Evolutionary conservation across 2,113 vertebrate species (phyloP).

Genomic region (Pterocles gutturalis): DNA sequence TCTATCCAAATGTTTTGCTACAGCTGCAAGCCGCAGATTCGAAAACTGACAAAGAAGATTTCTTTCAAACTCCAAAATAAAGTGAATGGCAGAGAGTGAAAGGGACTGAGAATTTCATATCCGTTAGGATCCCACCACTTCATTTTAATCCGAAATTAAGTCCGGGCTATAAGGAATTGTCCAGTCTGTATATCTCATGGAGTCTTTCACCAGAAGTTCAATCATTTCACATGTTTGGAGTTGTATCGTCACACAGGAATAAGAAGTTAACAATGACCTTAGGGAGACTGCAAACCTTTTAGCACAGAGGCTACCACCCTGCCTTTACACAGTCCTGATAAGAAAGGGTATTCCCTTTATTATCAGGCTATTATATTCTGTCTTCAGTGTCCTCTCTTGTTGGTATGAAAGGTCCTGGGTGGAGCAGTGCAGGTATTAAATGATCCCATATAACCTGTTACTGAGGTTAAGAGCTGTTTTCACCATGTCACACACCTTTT

Average conservation of each 20-base stretch:
- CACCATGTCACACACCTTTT: background rate
- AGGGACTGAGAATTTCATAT: background rate
- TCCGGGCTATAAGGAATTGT: background rate
- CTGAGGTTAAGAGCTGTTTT: background rate
- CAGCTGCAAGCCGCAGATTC: background rate
- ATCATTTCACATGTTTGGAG: background rate
- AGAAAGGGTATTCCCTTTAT: background rate
- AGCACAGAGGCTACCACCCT: background rate
- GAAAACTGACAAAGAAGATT: slow-evolving; percentile 42
- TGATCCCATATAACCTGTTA: accelerated
- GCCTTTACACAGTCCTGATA: background rate
- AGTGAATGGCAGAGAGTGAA: background rate
- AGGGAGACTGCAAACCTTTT: background rate
- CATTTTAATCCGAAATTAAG: background rate
- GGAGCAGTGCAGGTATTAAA: background rate
- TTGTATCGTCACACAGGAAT: background rate
- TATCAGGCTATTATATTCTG: background rate
- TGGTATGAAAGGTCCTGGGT: background rate
- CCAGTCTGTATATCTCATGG: background rate
- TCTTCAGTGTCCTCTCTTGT: background rate
- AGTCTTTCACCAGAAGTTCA: background rate
- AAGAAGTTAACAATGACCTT: background rate
- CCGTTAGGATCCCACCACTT: background rate
- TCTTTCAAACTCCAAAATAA: slow-evolving; percentile 34
- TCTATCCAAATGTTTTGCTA: slow-evolving; percentile 46